A percentile compares a stretch with the other conserved stretches of the same genome.
phyloP scores from a whole-genome alignment of 1,140 invertebrate species.

The Helicoverpa armigera region DNA sequence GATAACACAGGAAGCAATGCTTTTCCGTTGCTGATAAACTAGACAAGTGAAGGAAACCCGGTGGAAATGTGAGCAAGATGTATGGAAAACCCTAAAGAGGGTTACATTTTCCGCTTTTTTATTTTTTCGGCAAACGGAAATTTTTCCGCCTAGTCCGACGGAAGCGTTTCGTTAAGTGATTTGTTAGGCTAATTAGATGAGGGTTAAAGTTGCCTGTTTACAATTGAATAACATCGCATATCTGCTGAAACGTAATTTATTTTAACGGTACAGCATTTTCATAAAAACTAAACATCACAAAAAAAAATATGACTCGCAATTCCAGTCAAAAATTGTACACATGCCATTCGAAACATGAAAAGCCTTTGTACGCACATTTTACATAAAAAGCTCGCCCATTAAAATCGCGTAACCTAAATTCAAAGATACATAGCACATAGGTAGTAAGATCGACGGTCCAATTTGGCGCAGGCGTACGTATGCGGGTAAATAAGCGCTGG shows the following conservation, averaged over 20 bases:
- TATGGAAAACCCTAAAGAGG: constrained; percentile 65
- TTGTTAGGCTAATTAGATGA: constrained; percentile 62
- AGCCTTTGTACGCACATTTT: constrained; percentile 17
- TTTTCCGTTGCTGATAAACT: constrained; percentile 75
- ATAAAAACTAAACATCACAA: neutral
- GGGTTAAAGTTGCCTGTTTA: constrained; percentile 33
- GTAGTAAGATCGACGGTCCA: constrained; percentile 60
- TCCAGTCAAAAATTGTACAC: neutral
- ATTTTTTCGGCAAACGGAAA: constrained; percentile 58
- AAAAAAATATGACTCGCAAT: neutral
- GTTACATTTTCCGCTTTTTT: constrained; percentile 52
- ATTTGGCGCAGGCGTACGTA: constrained; percentile 75
- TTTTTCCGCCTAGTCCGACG: constrained; percentile 54
- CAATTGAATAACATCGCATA: constrained; percentile 23
- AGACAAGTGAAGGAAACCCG: constrained; percentile 74
- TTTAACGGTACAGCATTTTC: neutral
- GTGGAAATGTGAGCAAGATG: constrained; percentile 67
- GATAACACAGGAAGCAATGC: constrained; percentile 78
- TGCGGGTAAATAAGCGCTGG: constrained; percentile 77
- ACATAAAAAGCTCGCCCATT: constrained; percentile 32
- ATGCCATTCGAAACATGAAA: constrained; percentile 2
- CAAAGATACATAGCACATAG: constrained; percentile 45
- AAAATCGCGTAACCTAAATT: constrained; percentile 44
- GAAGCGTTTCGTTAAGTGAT: constrained; percentile 63
- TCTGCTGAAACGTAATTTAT: neutral